Base-by-base conservation (phyloP, 2,888 invertebrate genomes). In the Diaperis boleti region DNA sequence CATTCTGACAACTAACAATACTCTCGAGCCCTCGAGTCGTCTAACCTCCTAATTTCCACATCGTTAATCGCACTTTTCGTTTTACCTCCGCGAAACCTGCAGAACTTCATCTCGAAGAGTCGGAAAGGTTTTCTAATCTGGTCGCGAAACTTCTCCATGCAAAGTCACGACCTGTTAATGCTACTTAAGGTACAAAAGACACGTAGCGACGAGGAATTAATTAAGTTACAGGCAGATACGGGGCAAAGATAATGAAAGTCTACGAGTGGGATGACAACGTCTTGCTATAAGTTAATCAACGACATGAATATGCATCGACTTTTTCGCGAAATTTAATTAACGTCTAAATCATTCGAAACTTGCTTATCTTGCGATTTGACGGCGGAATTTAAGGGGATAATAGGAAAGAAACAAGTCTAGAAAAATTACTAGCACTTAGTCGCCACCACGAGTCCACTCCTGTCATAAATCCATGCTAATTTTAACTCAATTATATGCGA, bases 101-200 rank as follows among this genome's bases (percentile, higher is more conserved):
- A 6, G 6, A 26, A n/a, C 8, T 26, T 5, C 26, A 3, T n/a
- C n/a, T n/a, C n/a, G n/a, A n/a, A n/a, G 11, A 8, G 17, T 13
- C 35, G 11, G 31, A 64, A 55, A 59, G 55, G 55, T 60, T 64
- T 64, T 56, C 68, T 65, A 66, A 69, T 68, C 68, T 66, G 54
- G 54, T 65, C 64, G 67, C 64, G 33, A 60, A n/a, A n/a, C n/a
- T 47, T 56, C 52, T 65, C 62, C 62, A 75, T 75, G 74, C 72
- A 62, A 70, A 72, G 74, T 74, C 75, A 75, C 75, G 75, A 72
- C 71, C 69, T 71, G 71, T 70, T 73, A 74, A 74, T 74, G 65
- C 74, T 72, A 73, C 73, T 74, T 75, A 74, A 73, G 72, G 75
- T 73, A 73, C 68, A 73, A 74, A 72, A 72, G 75, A 75, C 74